Evolutionary conservation across 2,113 vertebrate genomes (phyloP), one percentile per base, ranked within the genome.

Genomic region (Zosterops pallidus): DNA sequence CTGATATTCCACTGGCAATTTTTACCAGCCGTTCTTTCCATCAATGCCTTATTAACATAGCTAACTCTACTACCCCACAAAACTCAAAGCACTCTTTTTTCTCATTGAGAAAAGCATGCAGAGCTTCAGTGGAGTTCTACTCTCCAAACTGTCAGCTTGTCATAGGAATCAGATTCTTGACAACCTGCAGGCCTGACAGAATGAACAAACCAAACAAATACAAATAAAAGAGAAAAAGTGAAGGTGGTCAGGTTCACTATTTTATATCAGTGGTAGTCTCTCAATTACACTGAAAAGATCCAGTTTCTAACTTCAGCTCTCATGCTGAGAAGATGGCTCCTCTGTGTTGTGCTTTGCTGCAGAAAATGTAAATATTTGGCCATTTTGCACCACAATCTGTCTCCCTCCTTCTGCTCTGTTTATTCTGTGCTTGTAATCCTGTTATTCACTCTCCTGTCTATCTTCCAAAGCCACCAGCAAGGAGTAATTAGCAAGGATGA

Each of bases 341-440:
- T 90, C 33, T 75, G 28, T 6, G 23, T 46, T 75, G 8, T 9
- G 26, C 42, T 90, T 89, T 92, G 31, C 74, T 67, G 50, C n/a
- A 83, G 64, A 53, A 88, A 92, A 95, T 91, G 85, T 88, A 95
- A 95, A 89, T 97, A 97, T 96, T 95, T 94, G 70, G 25, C 87
- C 78, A 72, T 17, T 86, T 77, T 79, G 31, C 24, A 71, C 50
- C 52, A 76, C 64, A 86, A 81, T 78, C 55, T 72, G 57, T 77
- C 47, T 94, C 65, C 11, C 39, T 94, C 49, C 37, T 86, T 64
- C 85, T 86, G 29, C 28, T 95, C 42, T 72, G 52, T 87, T 95
- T 88, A 80, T 76, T 90, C 71, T 81, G 41, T 70, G 76, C 55
- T n/a, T 42, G 52, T 28, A 62, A 76, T 50, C 17, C 29, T 91